Evolutionary conservation across 1,140 invertebrate genomes (phyloP).

Genomic region (Diorhabda sublineata): DNA sequence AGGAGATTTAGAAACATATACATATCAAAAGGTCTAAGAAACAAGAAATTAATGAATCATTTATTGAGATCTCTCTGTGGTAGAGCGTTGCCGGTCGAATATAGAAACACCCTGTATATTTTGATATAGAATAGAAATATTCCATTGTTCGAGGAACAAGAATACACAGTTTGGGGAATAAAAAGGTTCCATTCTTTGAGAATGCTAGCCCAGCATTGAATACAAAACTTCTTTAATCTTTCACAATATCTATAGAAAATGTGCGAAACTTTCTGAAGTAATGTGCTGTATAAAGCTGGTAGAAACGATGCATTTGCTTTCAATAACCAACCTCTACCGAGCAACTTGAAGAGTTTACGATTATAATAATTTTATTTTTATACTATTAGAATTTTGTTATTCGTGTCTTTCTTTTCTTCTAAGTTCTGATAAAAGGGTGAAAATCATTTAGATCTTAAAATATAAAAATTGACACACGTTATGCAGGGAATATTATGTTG

Average conservation of each 20-base stretch:
- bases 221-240: not conserved
- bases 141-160: not conserved
- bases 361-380: not conserved
- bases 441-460: too few species aligned
- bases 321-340: not conserved
- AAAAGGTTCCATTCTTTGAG: not conserved
- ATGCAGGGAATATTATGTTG: too few species aligned
- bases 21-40: too few species aligned
- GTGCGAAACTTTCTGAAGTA: conserved; percentile 2
- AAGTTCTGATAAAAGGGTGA: too few species aligned
- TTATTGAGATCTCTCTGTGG: too few species aligned
- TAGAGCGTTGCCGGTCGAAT: too few species aligned
- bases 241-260: conserved; percentile 3
- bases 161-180: not conserved
- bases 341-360: not conserved
- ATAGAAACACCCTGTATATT: too few species aligned
- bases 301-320: not conserved
- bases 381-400: too few species aligned
- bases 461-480: too few species aligned
- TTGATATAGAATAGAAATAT: not conserved
- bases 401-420: too few species aligned
- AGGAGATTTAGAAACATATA: too few species aligned
- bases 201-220: not conserved
- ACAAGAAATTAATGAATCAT: too few species aligned
- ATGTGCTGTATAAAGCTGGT: not conserved